A percentile compares a stretch with the other conserved stretches of the same genome.
Conservation (phyloP, 2,113 vertebrate genomes). For the Grus americana region DNA sequence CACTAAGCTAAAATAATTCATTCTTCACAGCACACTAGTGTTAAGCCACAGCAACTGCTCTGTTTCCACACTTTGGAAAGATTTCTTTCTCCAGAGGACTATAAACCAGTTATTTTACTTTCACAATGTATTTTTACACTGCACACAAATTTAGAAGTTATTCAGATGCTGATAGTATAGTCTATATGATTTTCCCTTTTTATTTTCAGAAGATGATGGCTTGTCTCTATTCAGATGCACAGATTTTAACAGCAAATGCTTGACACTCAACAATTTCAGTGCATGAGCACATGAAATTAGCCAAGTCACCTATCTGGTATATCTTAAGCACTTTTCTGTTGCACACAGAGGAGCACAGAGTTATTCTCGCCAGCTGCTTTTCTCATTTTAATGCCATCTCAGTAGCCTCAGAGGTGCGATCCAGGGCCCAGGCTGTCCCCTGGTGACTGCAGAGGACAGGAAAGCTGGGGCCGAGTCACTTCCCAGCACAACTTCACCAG, state of each 20-base stretch:
- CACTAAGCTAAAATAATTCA: slow-evolving; percentile 24
- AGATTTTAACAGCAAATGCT: neutral
- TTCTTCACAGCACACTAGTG: slow-evolving; percentile 20
- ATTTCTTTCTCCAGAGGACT: neutral
- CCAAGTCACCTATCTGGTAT: neutral
- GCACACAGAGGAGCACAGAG: neutral
- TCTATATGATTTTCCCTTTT: neutral
- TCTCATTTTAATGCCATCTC: neutral
- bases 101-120: neutral
- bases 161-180: neutral
- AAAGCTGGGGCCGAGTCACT: neutral
- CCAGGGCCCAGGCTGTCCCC: neutral
- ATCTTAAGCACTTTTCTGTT: neutral
- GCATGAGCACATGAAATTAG: neutral
- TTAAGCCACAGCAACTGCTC: slow-evolving; percentile 24
- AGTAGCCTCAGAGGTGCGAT: neutral
- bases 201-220: neutral
- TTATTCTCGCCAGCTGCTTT: neutral
- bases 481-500: neutral
- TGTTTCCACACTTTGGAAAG: slow-evolving; percentile 39
- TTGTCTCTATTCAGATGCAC: neutral
- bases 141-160: slow-evolving; percentile 3
- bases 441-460: neutral
- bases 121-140: slow-evolving; percentile 5
- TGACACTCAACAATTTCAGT: neutral